These are phyloP conservation scores for Lates calcarifer DNA, from an alignment of 2,113 vertebrate genomes.

Conservation along the genomic window DNA sequence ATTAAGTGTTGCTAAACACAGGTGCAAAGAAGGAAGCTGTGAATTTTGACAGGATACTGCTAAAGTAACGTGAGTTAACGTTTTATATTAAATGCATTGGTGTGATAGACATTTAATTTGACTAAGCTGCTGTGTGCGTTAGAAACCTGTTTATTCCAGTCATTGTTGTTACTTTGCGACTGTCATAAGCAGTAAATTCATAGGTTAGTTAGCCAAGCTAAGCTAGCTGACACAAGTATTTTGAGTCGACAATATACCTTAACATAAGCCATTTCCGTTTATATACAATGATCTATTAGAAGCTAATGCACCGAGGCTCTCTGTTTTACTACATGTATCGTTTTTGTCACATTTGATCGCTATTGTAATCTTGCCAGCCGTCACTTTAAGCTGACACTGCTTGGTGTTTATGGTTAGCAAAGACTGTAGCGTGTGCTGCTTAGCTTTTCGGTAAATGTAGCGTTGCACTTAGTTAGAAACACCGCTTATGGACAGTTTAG, in stretches of 20 bases:
- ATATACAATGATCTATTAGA: not conserved
- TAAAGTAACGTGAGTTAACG: conserved; percentile 37
- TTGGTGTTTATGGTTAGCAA: conserved; percentile 2
- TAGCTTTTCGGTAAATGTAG: not conserved
- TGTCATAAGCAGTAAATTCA: not conserved
- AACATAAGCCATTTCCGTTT: not conserved
- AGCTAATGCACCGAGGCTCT: not conserved
- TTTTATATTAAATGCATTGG: not conserved
- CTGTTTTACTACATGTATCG: not conserved
- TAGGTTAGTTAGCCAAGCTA: conserved; percentile 32
- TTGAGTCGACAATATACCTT: not conserved
- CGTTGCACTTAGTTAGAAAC: not conserved
- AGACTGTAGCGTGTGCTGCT: not conserved
- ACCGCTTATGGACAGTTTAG: rapidly evolving
- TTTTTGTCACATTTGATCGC: not conserved
- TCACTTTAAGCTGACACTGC: not conserved
- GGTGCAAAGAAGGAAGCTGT: conserved; percentile 60
- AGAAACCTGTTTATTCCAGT: not conserved
- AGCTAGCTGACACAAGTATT: conserved; percentile 39
- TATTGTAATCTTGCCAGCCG: too few species aligned
- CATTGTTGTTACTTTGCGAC: not conserved
- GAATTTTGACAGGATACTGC: conserved; percentile 45
- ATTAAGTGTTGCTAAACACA: not conserved
- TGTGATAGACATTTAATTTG: not conserved
- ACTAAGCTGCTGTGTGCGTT: not conserved